A percentile compares a stretch with the other conserved stretches of the same genome.
Evolutionary conservation across 2,113 vertebrate genomes (phyloP).

Genomic region (Nibea albiflora): DNA sequence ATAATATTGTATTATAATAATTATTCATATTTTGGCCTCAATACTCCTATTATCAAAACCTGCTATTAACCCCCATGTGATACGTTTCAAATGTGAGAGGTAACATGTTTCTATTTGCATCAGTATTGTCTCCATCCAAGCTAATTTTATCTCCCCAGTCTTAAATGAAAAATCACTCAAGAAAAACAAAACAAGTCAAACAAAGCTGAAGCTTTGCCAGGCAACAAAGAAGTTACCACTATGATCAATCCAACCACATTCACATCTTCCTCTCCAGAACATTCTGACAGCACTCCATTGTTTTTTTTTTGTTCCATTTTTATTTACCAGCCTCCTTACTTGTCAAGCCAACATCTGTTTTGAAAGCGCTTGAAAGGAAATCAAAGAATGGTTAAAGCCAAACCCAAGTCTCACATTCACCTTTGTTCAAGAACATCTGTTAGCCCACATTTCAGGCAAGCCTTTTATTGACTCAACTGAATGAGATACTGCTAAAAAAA

Average conservation of each 20-base stretch:
- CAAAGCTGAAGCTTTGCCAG: not conserved
- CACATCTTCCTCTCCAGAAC: not conserved
- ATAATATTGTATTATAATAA: too few species aligned
- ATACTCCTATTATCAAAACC: too few species aligned
- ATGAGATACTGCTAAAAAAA: not conserved
- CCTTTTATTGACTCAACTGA: not conserved
- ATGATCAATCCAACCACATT: constrained; percentile 9
- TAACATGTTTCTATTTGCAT: not conserved
- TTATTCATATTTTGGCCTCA: too few species aligned
- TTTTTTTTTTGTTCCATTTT: constrained; percentile 9
- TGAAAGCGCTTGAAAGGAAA: not conserved
- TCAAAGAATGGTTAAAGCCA: not conserved
- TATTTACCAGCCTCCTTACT: not conserved
- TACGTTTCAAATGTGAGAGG: not conserved
- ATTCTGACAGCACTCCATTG: constrained; percentile 13
- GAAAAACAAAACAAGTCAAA: not conserved
- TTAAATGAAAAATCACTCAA: not conserved
- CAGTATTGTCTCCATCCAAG: not conserved
- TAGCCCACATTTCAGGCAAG: not conserved
- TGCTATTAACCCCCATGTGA: not conserved
- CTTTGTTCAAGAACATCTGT: constrained; percentile 30
- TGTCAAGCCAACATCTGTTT: constrained; percentile 13
- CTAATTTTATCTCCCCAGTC: not conserved
- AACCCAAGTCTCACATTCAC: constrained; percentile 1
- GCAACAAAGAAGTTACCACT: not conserved